Evolutionary conservation across 2,113 vertebrate species (phyloP).

Genomic region (Gadus chalcogrammus): DNA sequence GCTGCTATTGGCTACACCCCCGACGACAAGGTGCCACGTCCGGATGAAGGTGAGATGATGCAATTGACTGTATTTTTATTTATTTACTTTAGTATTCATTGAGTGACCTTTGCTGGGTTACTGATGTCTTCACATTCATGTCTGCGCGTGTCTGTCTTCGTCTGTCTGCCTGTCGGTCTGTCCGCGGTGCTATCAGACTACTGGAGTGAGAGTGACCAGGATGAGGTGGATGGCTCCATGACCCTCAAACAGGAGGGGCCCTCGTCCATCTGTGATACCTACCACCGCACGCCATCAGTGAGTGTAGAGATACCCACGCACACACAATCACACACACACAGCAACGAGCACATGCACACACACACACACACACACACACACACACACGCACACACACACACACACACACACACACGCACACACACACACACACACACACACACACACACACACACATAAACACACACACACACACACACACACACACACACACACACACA

Average conservation of each 20-base stretch:
- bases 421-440: not conserved
- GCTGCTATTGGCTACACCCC: constrained; percentile 91
- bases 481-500: not conserved
- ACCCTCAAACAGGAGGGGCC: constrained; percentile 87
- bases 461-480: constrained; percentile 5
- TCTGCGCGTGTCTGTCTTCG: not conserved
- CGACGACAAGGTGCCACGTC: constrained; percentile 86
- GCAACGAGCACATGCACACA: not conserved
- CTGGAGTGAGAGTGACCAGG: constrained; percentile 93
- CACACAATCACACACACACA: not conserved
- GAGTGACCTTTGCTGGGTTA: not conserved
- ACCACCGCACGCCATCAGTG: constrained; percentile 85
- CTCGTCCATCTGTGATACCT: constrained; percentile 76
- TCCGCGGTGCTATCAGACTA: constrained; percentile 74
- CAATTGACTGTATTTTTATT: not conserved
- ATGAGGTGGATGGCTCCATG: constrained; percentile 84
- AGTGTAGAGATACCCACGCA: constrained; percentile 52
- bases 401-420: not conserved
- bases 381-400: not conserved
- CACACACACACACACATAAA: too few relatives aligned
- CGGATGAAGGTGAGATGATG: constrained; percentile 82
- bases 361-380: not conserved
- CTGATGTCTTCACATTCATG: not conserved
- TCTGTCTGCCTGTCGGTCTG: not conserved
- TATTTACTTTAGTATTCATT: not conserved